phyloP scores from a whole-genome alignment of 2,888 invertebrate genomes.

The Timandra comae region DNA sequence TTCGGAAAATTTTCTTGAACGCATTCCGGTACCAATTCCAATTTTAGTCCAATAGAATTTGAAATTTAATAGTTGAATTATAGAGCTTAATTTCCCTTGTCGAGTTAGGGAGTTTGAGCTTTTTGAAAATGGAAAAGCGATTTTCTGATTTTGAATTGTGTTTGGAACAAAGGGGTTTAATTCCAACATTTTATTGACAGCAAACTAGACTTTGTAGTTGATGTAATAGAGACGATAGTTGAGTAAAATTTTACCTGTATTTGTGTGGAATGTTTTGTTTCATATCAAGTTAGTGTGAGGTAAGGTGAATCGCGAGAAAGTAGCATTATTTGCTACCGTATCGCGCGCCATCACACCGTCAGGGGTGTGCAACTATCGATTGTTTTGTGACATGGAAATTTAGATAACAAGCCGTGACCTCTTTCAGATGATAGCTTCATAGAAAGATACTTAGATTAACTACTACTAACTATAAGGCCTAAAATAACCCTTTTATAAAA shows the following conservation, averaged over 20 bases:
- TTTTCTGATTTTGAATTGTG: slow-evolving; percentile 52
- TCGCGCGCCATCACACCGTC: slow-evolving; percentile 65
- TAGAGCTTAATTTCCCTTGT: slow-evolving; percentile 27
- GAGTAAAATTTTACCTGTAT: too few relatives aligned
- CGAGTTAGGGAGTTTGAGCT: slow-evolving; percentile 21
- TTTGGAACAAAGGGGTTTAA: slow-evolving; percentile 29
- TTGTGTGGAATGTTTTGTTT: slow-evolving; percentile 13
- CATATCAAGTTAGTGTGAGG: slow-evolving; percentile 59
- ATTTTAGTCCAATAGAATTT: slow-evolving; percentile 9
- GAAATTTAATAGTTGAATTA: slow-evolving; percentile 18
- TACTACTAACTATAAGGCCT: too few relatives aligned
- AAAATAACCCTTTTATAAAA: too few relatives aligned
- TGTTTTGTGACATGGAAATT: slow-evolving; percentile 14
- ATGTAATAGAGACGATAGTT: too few relatives aligned
- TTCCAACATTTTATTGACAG: too few relatives aligned
- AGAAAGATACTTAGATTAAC: too few relatives aligned
- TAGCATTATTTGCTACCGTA: slow-evolving; percentile 74
- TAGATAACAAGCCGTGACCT: slow-evolving; percentile 4
- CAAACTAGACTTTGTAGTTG: too few relatives aligned
- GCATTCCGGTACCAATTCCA: slow-evolving; percentile 27
- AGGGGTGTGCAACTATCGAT: slow-evolving; percentile 40
- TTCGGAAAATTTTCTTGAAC: slow-evolving; percentile 33
- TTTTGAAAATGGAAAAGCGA: slow-evolving; percentile 35
- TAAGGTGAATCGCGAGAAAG: slow-evolving; percentile 68
- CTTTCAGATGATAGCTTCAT: too few relatives aligned